A percentile compares a stretch with the other conserved stretches of the same genome.
These are phyloP conservation scores for Solenopsis fugax DNA, from an alignment of 1,140 invertebrate genomes.

Conservation along the genomic window DNA sequence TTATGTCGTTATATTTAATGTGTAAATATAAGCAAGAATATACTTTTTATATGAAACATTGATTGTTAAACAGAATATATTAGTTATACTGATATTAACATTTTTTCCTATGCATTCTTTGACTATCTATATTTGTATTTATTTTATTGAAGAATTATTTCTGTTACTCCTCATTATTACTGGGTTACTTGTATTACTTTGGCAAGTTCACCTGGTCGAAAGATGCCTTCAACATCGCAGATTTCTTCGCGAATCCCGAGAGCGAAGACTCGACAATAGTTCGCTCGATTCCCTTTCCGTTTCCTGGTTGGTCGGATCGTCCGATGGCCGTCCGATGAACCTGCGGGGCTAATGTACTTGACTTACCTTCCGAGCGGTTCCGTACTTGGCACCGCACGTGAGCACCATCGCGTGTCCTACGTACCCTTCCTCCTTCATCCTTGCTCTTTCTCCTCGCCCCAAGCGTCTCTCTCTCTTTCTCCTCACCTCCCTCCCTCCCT, in stretches of 20 bases:
- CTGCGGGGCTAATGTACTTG: slow-evolving; percentile 85
- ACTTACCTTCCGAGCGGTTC: slow-evolving; percentile 68
- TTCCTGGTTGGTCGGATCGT: slow-evolving; percentile 55
- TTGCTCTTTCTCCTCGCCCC: slow-evolving; percentile 41
- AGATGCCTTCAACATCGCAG: not conserved
- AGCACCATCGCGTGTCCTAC: slow-evolving; percentile 85
- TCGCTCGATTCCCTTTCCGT: slow-evolving; percentile 43
- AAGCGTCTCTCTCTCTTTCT: not conserved
- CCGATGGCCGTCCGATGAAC: slow-evolving; percentile 84
- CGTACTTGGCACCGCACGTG: slow-evolving; percentile 83
- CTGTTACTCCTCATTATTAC: not conserved
- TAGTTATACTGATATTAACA: too few species aligned
- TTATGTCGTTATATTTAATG: too few species aligned
- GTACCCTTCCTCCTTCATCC: slow-evolving; percentile 78
- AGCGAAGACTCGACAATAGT: not conserved
- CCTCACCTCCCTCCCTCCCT: slow-evolving; percentile 39
- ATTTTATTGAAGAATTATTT: not conserved
- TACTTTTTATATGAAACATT: too few species aligned
- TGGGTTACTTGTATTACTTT: not conserved
- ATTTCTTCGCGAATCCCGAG: slow-evolving; percentile 2
- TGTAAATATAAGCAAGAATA: too few species aligned
- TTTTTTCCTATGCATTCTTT: not conserved
- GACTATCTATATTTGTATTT: not conserved
- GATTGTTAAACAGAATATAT: too few species aligned
- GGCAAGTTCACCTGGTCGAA: not conserved